Percentiles rank a stretch among this genome's conserved stretches.
phyloP scores from a whole-genome alignment of 2,113 vertebrate genomes.

The Arvicanthis niloticus region DNA sequence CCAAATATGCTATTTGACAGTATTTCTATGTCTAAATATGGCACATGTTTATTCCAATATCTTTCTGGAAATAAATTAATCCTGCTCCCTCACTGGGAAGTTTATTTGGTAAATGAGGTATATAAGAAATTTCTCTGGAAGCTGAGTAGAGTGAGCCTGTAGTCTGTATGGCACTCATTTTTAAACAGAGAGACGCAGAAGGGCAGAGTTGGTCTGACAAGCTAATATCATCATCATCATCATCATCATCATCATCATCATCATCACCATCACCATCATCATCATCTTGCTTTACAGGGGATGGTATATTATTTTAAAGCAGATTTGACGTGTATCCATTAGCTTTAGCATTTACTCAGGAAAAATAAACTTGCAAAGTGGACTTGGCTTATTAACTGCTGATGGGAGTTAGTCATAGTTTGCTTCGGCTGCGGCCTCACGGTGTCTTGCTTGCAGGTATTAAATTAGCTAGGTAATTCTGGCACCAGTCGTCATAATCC shows the following conservation, averaged over 20 bases:
- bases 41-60: neutral
- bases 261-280: neutral
- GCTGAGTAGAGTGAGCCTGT: neutral
- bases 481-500: neutral
- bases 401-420: neutral
- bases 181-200: neutral
- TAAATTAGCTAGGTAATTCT: conserved; percentile 34
- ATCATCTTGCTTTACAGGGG: neutral
- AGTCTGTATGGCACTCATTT: neutral
- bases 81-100: conserved; percentile 33
- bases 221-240: neutral
- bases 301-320: neutral
- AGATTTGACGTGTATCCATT: neutral
- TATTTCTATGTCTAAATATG: conserved; percentile 32
- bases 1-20: conserved; percentile 9
- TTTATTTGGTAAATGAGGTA: conserved; percentile 30
- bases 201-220: neutral
- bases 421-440: neutral
- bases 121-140: conserved; percentile 20
- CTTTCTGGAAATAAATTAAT: conserved; percentile 28
- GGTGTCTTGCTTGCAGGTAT: neutral
- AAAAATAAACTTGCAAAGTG: neutral
- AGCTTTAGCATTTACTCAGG: neutral
- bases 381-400: conserved; percentile 37
- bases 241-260: neutral